Percentiles rank a stretch among this genome's conserved stretches.
These are phyloP conservation scores for Latrodectus hesperus DNA, from an alignment of 2,888 invertebrate genomes.

Conservation along the genomic window DNA sequence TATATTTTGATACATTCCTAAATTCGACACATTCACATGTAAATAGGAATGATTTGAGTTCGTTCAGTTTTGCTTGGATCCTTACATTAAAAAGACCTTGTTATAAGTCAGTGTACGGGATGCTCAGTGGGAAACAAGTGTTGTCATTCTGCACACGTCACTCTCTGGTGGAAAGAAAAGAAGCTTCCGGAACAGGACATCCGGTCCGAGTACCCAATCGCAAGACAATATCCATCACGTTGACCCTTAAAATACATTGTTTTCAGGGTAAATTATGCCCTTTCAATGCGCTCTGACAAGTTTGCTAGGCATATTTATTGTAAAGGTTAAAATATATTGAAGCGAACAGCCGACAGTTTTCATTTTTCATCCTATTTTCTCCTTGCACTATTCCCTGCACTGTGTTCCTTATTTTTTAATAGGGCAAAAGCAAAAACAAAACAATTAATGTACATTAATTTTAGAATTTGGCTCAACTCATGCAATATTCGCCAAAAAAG, in stretches of 20 bases:
- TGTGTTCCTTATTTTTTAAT: background rate
- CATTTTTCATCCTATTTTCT: background rate
- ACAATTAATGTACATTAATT: background rate
- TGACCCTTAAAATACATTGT: conserved; percentile 40
- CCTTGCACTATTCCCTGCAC: background rate
- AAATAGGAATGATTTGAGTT: too few relatives aligned
- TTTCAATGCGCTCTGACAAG: background rate
- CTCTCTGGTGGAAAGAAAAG: background rate
- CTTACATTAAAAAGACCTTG: too few relatives aligned
- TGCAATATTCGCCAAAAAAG: too few relatives aligned
- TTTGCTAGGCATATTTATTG: background rate
- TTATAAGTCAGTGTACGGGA: too few relatives aligned
- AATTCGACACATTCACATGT: too few relatives aligned
- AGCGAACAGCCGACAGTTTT: background rate
- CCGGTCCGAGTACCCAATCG: conserved; percentile 14
- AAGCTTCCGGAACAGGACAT: conserved; percentile 32
- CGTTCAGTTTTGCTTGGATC: too few relatives aligned
- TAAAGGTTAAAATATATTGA: background rate
- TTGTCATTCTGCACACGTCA: conserved; percentile 35
- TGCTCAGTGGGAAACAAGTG: conserved; percentile 9
- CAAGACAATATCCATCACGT: conserved; percentile 16
- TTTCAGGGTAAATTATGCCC: conserved; percentile 18
- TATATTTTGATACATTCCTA: too few relatives aligned
- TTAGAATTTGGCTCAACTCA: too few relatives aligned
- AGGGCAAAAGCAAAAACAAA: background rate